phyloP scores from a whole-genome alignment of 2,888 invertebrate genomes.

The Muscina levida region DNA sequence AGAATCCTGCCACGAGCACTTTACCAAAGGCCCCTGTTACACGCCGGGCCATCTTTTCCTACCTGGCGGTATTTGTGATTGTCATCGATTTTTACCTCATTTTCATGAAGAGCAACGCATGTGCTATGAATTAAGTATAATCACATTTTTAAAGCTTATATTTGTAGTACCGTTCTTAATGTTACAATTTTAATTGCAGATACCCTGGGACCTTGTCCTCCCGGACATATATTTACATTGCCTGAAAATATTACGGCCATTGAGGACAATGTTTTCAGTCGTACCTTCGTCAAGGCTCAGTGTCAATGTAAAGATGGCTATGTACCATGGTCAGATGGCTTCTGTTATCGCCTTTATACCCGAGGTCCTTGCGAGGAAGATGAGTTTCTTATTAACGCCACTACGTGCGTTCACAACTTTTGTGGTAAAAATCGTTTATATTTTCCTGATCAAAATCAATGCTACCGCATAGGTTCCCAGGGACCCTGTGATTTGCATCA shows the following conservation, averaged over 20 bases:
- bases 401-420: conserved; percentile 86
- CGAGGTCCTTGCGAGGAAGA: conserved; percentile 87
- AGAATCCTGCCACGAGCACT: conserved; percentile 89
- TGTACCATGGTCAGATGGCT: conserved; percentile 84
- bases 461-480: conserved; percentile 88
- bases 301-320: conserved; percentile 88
- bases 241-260: conserved; percentile 73
- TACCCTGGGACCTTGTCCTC: conserved; percentile 87
- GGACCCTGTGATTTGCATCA: conserved; percentile 88
- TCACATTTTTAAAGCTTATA: not conserved
- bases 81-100: conserved; percentile 86
- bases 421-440: conserved; percentile 89
- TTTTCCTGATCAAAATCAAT: conserved; percentile 86
- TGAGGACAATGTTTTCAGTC: conserved; percentile 67
- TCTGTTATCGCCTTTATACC: conserved; percentile 89
- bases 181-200: conserved; percentile 80
- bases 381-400: conserved; percentile 86
- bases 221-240: conserved; percentile 86
- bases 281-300: conserved; percentile 78
- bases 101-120: conserved; percentile 85
- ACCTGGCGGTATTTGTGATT: conserved; percentile 87
- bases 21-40: conserved; percentile 89
- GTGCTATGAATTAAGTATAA: conserved; percentile 88
- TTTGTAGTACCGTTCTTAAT: not conserved
- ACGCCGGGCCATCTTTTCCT: conserved; percentile 88